A percentile compares a stretch with the other conserved stretches of the same genome.
Conservation (phyloP, 2,888 invertebrate genomes). For the Toxonevra muliebris region DNA sequence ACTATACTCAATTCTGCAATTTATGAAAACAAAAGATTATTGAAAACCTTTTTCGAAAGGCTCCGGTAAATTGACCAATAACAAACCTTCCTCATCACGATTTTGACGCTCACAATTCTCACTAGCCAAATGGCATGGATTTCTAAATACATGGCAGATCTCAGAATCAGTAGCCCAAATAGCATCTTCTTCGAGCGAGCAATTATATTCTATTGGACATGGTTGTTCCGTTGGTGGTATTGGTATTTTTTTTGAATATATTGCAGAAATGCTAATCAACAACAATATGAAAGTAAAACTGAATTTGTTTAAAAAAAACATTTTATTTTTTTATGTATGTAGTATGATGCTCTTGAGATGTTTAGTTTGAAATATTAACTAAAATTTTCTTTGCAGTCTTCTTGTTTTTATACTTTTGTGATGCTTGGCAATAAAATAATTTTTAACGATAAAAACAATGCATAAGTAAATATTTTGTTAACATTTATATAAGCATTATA, state of each 20-base stretch:
- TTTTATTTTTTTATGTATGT: background rate
- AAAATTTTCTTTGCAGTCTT: no score
- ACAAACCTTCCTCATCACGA: slow-evolving; percentile 22
- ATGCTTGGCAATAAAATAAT: no score
- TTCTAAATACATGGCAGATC: background rate
- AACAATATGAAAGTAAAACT: no score
- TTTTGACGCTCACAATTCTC: slow-evolving; percentile 17
- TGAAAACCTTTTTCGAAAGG: background rate
- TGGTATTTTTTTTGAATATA: no score
- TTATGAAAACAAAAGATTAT: background rate
- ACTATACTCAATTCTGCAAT: slow-evolving; percentile 21
- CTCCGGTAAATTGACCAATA: background rate
- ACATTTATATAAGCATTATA: no score
- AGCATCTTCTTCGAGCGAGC: background rate
- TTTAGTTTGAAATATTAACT: no score
- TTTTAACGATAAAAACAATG: no score
- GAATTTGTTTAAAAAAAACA: background rate
- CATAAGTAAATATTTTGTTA: no score
- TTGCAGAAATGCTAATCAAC: no score
- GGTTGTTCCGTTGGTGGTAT: background rate
- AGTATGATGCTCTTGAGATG: background rate
- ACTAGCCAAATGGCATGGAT: background rate
- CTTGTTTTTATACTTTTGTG: no score
- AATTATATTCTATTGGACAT: background rate
- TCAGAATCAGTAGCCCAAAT: slow-evolving; percentile 15